Conservation (phyloP, 2,888 invertebrate genomes). For the Ormyrus thymus region DNA sequence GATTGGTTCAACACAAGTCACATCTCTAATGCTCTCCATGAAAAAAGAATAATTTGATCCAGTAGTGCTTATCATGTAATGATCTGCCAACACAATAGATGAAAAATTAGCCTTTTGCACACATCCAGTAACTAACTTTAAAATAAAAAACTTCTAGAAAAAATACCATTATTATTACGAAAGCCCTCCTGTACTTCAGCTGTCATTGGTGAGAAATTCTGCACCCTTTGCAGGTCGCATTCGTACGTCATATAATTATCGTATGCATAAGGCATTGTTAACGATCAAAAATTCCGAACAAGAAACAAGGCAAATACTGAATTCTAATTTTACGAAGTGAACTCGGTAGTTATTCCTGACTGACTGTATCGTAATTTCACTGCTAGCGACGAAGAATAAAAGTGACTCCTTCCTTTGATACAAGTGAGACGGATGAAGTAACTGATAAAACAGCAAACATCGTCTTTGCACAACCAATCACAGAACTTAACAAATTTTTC, state of each 20-base stretch:
- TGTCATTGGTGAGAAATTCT: neutral
- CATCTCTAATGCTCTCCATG: slow-evolving; percentile 19
- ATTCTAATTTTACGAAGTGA: no score
- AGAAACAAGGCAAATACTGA: no score
- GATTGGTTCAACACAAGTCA: neutral
- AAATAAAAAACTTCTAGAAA: neutral
- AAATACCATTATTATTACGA: slow-evolving; percentile 60
- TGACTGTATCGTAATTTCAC: no score
- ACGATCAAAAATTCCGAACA: no score
- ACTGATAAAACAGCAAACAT: no score
- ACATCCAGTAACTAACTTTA: neutral
- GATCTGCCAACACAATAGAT: slow-evolving; percentile 40
- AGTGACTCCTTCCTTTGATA: no score
- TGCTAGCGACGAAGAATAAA: no score
- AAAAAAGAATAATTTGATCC: slow-evolving; percentile 37
- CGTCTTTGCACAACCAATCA: no score
- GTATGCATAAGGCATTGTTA: slow-evolving; percentile 62
- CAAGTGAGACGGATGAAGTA: no score
- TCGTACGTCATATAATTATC: slow-evolving; percentile 56
- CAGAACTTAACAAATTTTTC: no score
- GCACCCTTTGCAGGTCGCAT: slow-evolving; percentile 37
- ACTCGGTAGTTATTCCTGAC: no score
- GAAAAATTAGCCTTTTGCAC: no score
- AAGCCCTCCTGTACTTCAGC: slow-evolving; percentile 37
- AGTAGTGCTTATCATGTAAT: slow-evolving; percentile 30